phyloP scores from a whole-genome alignment of 2,113 vertebrate genomes.

The Hippocampus mohnikei region DNA sequence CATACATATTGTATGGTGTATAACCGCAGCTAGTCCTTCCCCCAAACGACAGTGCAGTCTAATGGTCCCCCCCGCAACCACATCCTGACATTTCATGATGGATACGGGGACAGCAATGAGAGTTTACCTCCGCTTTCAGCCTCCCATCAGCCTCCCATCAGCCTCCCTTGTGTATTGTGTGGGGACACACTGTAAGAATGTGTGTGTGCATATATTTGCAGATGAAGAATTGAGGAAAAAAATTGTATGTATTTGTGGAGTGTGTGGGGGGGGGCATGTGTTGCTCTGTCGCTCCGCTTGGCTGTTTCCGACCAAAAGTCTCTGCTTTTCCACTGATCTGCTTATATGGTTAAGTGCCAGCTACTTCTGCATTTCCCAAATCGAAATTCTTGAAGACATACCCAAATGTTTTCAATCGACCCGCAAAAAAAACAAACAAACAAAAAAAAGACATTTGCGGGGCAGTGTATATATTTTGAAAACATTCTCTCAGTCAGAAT shows the following conservation, averaged over 20 bases:
- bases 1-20: conserved; percentile 43
- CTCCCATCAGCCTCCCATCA: conserved; percentile 13
- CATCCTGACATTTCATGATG: conserved; percentile 51
- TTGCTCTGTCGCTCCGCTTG: conserved; percentile 25
- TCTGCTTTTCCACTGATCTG: conserved; percentile 25
- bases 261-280: background rate
- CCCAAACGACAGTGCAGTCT: conserved; percentile 14
- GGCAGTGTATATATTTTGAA: background rate
- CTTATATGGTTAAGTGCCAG: conserved; percentile 14
- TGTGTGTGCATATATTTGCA: conserved; percentile 27
- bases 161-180: conserved; percentile 27
- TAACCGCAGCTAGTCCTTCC: conserved; percentile 15
- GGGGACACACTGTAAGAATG: conserved; percentile 23
- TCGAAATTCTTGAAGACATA: too few relatives aligned
- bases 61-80: conserved; percentile 21
- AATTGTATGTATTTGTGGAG: too few relatives aligned
- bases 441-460: background rate
- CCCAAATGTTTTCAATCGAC: background rate
- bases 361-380: background rate
- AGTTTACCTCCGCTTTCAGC: conserved; percentile 38
- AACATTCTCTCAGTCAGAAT: background rate
- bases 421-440: background rate
- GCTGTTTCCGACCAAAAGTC: conserved; percentile 35
- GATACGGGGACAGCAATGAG: conserved; percentile 36
- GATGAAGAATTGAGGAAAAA: conserved; percentile 1